Evolutionary conservation across 92 coral and sea anemone genomes (phyloP), one percentile per base, ranked within the genome.

Genomic region (Palythoa grandis): DNA sequence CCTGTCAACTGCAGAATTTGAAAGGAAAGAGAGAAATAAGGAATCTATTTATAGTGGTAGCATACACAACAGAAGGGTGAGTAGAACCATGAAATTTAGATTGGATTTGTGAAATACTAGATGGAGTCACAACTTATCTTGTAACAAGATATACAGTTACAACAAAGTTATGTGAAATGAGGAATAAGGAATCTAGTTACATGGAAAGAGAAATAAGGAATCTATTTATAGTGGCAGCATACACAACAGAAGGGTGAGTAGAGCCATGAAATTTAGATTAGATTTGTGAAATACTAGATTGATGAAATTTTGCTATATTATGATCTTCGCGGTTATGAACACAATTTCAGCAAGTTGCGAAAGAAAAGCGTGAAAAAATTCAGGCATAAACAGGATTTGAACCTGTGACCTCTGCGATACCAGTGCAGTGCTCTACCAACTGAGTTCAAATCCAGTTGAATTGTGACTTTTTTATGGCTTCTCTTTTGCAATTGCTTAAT

Each of bases 11-110:
- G 99, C 92, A 22, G 99, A 97, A 76, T 97, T 97, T 93, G 98
- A 97, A 88, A 88, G 99, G 67, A 91, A 94, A 40, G 99, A 97
- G 78, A 92, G 91, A 86, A 95, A 91, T 43, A 92, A 87, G 56
- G 97, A 97, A 70, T 90, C 99, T 17, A 95, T 97, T 39, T 97
- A 97, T 85, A 95, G 99, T 76, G 99, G 99, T 20, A 89, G 92
- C 16, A 97, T 97, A 11, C 92, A 80, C 52, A 97, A 97, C 92
- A 95, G 99, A 92, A 89, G 97, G 90, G 99, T 97, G 87, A 70
- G 94, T 57, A 29, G 2, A 69, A 7, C 14, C 15, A 15, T 0
- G 25, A 13, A 11, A 5, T 69, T 25, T 25, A 14, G 6, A 24
- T 0, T 69, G 35, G 5, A 10, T 3, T 25, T 23, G 13, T 22